Conservation (phyloP, 1,140 invertebrate species). For the Scaptomyza hsui region DNA sequence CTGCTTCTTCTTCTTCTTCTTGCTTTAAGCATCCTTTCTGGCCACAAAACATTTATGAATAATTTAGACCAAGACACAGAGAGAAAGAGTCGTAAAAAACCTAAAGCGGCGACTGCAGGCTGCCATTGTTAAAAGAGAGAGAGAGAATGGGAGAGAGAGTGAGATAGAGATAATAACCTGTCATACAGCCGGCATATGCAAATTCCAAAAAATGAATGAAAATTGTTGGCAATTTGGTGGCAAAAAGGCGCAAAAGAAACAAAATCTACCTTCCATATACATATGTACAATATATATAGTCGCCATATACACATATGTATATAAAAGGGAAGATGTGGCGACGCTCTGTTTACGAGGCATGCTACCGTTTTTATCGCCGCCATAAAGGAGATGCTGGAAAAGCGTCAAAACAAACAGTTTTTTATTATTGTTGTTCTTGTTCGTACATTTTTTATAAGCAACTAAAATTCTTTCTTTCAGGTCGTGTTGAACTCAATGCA, state of each 20-base stretch:
- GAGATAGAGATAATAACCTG: slow-evolving; percentile 21
- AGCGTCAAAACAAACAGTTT: slow-evolving; percentile 77
- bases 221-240: slow-evolving; percentile 82
- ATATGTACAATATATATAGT: background rate
- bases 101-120: background rate
- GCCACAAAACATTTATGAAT: slow-evolving; percentile 56
- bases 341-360: slow-evolving; percentile 65
- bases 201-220: slow-evolving; percentile 79
- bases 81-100: background rate
- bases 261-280: background rate
- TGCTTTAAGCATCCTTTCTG: background rate
- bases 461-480: slow-evolving; percentile 85
- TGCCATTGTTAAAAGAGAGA: background rate
- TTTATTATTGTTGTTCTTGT: slow-evolving; percentile 57
- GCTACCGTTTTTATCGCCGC: slow-evolving; percentile 75
- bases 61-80: slow-evolving; percentile 55
- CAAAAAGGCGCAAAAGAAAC: slow-evolving; percentile 58
- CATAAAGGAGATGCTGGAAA: slow-evolving; percentile 69
- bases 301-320: background rate
- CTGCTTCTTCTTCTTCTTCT: too few species aligned
- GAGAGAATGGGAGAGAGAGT: background rate
- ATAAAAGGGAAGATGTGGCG: slow-evolving; percentile 38
- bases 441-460: slow-evolving; percentile 71
- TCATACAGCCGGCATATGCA: slow-evolving; percentile 59
- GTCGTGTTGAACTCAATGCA: slow-evolving; percentile 99